These are phyloP conservation scores for Charanyca ferruginea DNA, from an alignment of 2,888 invertebrate genomes.

Conservation along the genomic window DNA sequence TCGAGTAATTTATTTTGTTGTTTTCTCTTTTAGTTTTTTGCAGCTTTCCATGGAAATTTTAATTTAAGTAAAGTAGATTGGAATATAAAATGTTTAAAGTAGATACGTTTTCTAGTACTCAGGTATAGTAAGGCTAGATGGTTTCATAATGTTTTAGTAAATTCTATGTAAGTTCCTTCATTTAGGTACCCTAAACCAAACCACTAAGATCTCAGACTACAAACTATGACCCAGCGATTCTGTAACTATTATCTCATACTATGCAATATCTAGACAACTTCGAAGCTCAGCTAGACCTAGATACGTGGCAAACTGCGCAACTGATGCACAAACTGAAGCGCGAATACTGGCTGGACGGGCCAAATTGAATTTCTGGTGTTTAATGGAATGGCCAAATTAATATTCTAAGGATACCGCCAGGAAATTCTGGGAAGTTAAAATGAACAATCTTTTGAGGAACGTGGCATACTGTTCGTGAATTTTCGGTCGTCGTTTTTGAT, in stretches of 20 bases:
- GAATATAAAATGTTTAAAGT: not conserved
- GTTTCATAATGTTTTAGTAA: not conserved
- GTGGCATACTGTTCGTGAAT: not conserved
- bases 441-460: not conserved
- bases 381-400: constrained; percentile 49
- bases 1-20: constrained; percentile 31
- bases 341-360: constrained; percentile 52
- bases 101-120: not conserved
- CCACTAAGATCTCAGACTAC: constrained; percentile 28
- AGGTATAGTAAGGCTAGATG: not conserved
- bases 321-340: constrained; percentile 47
- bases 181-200: constrained; percentile 10
- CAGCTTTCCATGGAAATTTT: constrained; percentile 3
- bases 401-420: constrained; percentile 20
- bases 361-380: constrained; percentile 46
- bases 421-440: not conserved
- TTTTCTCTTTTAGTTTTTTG: constrained; percentile 11
- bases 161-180: not conserved
- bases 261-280: constrained; percentile 59
- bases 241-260: constrained; percentile 50
- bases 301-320: constrained; percentile 29
- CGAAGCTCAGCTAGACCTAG: constrained; percentile 23
- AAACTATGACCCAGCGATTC: constrained; percentile 28
- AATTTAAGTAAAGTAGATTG: not conserved
- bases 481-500: no score